phyloP scores from a whole-genome alignment of 2,113 vertebrate genomes.

The Crotalus viridis region DNA sequence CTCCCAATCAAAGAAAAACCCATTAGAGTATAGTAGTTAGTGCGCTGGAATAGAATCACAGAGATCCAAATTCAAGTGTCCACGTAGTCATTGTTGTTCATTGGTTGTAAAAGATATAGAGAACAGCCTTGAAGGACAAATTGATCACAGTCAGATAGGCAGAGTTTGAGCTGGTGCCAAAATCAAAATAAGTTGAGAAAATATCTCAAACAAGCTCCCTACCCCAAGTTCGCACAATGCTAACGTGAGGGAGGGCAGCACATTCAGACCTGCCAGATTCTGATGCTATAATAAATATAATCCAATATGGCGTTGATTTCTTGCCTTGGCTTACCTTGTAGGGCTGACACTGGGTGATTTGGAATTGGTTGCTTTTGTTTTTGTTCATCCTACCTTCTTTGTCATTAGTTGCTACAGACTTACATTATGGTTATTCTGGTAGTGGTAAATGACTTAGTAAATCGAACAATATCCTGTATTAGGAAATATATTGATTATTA shows the following conservation, averaged over 20 bases:
- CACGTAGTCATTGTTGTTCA: not conserved
- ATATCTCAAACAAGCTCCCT: not conserved
- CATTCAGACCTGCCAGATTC: not conserved
- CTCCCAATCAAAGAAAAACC: not conserved
- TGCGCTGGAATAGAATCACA: not conserved
- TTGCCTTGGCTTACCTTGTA: not conserved
- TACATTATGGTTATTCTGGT: not conserved
- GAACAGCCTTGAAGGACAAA: not conserved
- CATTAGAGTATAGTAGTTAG: not conserved
- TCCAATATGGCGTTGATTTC: not conserved
- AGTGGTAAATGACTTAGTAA: not conserved
- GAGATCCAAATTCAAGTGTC: not conserved
- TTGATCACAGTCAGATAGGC: not conserved
- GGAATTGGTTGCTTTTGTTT: not conserved
- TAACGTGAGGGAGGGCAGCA: not conserved
- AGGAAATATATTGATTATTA: not conserved
- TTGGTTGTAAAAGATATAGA: not conserved
- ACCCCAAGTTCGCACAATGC: not conserved
- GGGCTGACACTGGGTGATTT: not conserved
- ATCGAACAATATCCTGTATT: not conserved
- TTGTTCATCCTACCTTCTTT: not conserved
- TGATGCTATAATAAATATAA: not conserved
- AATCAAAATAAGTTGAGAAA: not conserved
- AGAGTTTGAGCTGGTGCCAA: not conserved
- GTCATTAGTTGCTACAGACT: not conserved